These are phyloP conservation scores for Catalaphyllia jardinei DNA, from an alignment of 64 coral and sea anemone species.

Conservation along the genomic window DNA sequence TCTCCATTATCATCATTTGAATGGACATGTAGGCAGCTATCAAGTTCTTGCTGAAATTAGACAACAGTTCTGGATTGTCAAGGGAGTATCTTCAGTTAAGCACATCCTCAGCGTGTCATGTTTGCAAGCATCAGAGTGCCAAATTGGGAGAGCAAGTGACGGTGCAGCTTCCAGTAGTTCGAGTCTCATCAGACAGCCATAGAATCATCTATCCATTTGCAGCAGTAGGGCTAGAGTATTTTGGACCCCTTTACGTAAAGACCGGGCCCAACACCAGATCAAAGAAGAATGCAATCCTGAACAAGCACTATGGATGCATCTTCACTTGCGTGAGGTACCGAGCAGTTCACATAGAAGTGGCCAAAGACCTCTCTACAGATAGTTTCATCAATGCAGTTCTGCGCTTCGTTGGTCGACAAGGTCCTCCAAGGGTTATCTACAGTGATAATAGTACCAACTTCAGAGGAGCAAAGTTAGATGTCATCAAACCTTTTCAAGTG, in stretches of 20 bases:
- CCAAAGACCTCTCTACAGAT: constrained; percentile 27
- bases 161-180: constrained; percentile 43
- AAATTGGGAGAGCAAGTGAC: constrained; percentile 70
- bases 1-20: constrained; percentile 29
- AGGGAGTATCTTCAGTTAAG: constrained; percentile 29
- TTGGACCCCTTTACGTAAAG: constrained; percentile 39
- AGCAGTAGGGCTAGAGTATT: constrained; percentile 38
- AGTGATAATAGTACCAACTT: constrained; percentile 57
- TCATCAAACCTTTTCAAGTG: neutral
- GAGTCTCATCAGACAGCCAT: constrained; percentile 58
- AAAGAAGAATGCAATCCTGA: neutral
- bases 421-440: neutral
- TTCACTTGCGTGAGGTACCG: constrained; percentile 16
- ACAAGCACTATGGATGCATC: constrained; percentile 27
- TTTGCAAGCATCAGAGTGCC: constrained; percentile 59
- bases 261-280: constrained; percentile 29
- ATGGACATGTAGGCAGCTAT: constrained; percentile 35
- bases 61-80: constrained; percentile 25
- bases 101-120: constrained; percentile 33
- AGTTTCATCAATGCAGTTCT: constrained; percentile 37
- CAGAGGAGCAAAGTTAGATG: neutral
- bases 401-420: constrained; percentile 20
- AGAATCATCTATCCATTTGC: constrained; percentile 47
- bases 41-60: constrained; percentile 9
- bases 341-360: constrained; percentile 50